Percentiles rank a stretch among this genome's conserved stretches.
phyloP scores from a whole-genome alignment of 2,888 invertebrate genomes.

The Agriopis aurantiaria region DNA sequence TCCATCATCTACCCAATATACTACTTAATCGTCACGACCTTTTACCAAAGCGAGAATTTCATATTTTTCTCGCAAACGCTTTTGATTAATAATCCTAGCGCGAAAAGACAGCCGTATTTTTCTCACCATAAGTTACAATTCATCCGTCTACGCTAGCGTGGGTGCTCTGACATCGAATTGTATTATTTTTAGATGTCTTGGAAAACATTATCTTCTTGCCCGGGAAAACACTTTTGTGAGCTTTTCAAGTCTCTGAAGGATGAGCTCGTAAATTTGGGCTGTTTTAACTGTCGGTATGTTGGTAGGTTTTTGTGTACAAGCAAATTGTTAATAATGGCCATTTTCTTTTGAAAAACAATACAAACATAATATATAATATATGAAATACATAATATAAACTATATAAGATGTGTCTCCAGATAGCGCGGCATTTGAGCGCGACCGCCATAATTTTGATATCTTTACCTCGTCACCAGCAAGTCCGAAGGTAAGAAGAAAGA shows the following conservation, averaged over 20 bases:
- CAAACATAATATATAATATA: no score
- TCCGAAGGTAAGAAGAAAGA: no score
- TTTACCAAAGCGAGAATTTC: slow-evolving; percentile 62
- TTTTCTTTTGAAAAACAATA: neutral
- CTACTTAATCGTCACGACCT: slow-evolving; percentile 54
- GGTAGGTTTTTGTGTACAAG: neutral
- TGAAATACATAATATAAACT: neutral
- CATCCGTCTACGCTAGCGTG: slow-evolving; percentile 70
- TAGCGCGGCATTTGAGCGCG: no score
- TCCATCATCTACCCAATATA: slow-evolving; percentile 26
- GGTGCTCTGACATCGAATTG: slow-evolving; percentile 49
- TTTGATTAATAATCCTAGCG: slow-evolving; percentile 78
- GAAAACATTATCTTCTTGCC: slow-evolving; percentile 41
- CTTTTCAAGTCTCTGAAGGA: slow-evolving; percentile 30
- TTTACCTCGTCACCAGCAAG: no score
- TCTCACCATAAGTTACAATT: slow-evolving; percentile 79
- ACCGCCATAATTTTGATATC: no score
- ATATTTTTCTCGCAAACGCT: slow-evolving; percentile 75
- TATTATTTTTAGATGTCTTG: slow-evolving; percentile 41
- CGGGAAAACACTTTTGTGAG: slow-evolving; percentile 37
- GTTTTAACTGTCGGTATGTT: slow-evolving; percentile 3
- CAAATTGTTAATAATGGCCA: neutral
- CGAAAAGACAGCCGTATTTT: slow-evolving; percentile 76
- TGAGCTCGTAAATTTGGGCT: slow-evolving; percentile 14
- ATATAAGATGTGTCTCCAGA: no score